Evolutionary conservation across 2,888 invertebrate species (phyloP), one percentile per base, ranked within the genome.

Genomic region (Holacanthella duospinosa): DNA sequence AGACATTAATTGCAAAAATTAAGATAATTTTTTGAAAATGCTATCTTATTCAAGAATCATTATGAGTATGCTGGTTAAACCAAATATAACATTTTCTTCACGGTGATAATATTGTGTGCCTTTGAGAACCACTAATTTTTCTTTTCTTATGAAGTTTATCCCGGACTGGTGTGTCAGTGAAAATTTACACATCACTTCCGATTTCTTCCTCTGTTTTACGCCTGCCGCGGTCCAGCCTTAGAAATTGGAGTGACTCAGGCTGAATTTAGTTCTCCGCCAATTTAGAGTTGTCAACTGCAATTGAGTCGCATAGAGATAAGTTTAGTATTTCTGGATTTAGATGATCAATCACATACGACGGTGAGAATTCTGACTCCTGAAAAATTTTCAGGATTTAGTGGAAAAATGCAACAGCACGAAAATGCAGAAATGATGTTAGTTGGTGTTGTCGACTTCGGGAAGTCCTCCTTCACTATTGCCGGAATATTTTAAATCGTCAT

Each of bases 401-500:
- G 71, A 24, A 43, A 70, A 56, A 71, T 71, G 16, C 62, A 66
- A n/a, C 59, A 61, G 21, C 59, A 59, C 12, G 44, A 9, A 58
- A 71, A 72, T 55, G 70, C 72, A 24, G 68, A 62, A 26, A 28
- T 43, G 29, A 72, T 74, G 54, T 73, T 71, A 48, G 43, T 61
- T 55, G 69, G 59, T 6, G 66, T 69, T 43, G 68, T 62, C 56
- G 64, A 67, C 53, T 36, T 19, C 53, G 65, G 67, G n/a, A 71
- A 60, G 21, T 71, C 63, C 9, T 28, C 25, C 27, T 43, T 64
- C 0, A 73, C 62, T 21, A 75, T 64, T 6, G 55, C 67, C 26
- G 75, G 73, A 24, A 75, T 71, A 55, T 76, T 74, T 67, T 76
- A 75, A 43, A 76, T 75, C 3, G 74, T 73, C 65, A 76, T 75